Evolutionary conservation across 2,888 invertebrate genomes (phyloP).

Genomic region (Hemistola chrysoprasaria): DNA sequence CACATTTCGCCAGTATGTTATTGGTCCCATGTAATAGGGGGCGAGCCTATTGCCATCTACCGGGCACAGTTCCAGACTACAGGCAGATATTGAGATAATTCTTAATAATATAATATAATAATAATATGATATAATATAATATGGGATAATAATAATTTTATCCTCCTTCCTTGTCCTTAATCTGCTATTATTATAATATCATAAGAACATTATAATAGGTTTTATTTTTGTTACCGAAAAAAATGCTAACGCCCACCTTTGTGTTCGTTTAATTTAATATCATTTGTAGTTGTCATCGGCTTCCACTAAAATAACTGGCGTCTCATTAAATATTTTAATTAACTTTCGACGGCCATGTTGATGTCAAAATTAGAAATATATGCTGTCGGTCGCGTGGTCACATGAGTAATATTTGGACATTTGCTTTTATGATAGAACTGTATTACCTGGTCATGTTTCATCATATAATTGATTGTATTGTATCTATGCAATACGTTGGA

Average conservation of each 20-base stretch:
- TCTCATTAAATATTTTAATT: constrained; percentile 80
- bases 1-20: no score
- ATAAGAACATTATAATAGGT: no score
- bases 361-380: constrained; percentile 64
- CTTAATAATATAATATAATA: no score
- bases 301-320: constrained; percentile 58
- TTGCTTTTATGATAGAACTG: constrained; percentile 32
- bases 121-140: no score
- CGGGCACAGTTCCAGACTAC: no score
- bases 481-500: no score
- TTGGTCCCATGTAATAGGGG: no score
- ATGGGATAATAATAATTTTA: no score
- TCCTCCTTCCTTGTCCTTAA: neutral
- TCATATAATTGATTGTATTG: no score
- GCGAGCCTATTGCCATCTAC: no score
- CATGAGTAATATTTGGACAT: constrained; percentile 48
- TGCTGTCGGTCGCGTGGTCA: constrained; percentile 42
- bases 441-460: constrained; percentile 16
- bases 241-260: constrained; percentile 64
- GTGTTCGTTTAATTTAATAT: constrained; percentile 68
- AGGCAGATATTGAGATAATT: no score
- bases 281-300: constrained; percentile 74
- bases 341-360: constrained; percentile 64
- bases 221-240: constrained; percentile 43
- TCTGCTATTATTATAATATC: constrained; percentile 23